phyloP scores from a whole-genome alignment of 2,113 vertebrate genomes.

The Sebastes fasciatus region DNA sequence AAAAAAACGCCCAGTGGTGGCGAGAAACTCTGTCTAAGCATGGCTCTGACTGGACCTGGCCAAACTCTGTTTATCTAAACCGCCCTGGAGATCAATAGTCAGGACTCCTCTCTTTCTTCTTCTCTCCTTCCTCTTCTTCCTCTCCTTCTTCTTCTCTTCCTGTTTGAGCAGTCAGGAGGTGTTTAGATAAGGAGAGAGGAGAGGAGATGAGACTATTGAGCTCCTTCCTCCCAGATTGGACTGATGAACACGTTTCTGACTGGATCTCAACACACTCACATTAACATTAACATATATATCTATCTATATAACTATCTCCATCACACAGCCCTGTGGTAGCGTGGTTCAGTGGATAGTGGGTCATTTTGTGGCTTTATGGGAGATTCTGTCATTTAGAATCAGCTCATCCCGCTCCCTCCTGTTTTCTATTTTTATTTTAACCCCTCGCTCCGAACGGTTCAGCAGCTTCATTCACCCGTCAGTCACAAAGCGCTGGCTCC shows the following conservation, averaged over 20 bases:
- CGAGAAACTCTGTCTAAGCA: slow-evolving; percentile 68
- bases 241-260: slow-evolving; percentile 66
- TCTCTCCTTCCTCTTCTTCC: slow-evolving; percentile 10
- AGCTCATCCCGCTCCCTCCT: slow-evolving; percentile 54
- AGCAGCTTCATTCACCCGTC: slow-evolving; percentile 67
- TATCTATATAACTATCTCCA: too few species aligned
- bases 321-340: slow-evolving; percentile 29
- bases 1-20: slow-evolving; percentile 55
- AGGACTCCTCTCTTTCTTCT: slow-evolving; percentile 46
- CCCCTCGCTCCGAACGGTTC: slow-evolving; percentile 56
- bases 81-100: slow-evolving; percentile 70
- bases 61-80: slow-evolving; percentile 69
- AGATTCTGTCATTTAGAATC: slow-evolving; percentile 67
- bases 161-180: slow-evolving; percentile 28
- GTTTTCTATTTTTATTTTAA: slow-evolving; percentile 1
- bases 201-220: slow-evolving; percentile 60
- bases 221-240: slow-evolving; percentile 69
- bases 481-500: slow-evolving; percentile 62
- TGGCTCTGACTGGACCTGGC: slow-evolving; percentile 73
- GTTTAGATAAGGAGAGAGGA: slow-evolving; percentile 31
- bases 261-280: slow-evolving; percentile 52
- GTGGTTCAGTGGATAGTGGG: slow-evolving; percentile 94
- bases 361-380: slow-evolving; percentile 99
- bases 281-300: not conserved
- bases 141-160: slow-evolving; percentile 6